Conservation (phyloP, 2,113 vertebrate species). For the Formicarius rufipectus region DNA sequence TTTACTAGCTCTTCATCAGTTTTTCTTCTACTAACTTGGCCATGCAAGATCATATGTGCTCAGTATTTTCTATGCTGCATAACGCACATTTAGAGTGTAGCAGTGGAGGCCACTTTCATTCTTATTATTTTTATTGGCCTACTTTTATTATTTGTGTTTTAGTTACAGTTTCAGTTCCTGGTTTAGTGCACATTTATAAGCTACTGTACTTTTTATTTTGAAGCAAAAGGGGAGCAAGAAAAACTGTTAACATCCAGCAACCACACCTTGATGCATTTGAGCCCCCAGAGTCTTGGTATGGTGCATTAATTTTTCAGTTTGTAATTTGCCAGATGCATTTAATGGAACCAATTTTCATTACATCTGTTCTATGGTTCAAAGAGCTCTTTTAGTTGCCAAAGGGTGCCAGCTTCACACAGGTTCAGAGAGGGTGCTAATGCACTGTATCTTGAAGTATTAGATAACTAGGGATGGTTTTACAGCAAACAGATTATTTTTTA, state of each 20-base stretch:
- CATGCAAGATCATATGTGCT: background rate
- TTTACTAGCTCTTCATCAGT: background rate
- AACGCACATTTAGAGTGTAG: background rate
- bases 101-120: background rate
- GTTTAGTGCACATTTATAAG: background rate
- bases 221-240: background rate
- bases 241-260: slow-evolving; percentile 66
- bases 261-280: slow-evolving; percentile 77
- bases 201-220: slow-evolving; percentile 22
- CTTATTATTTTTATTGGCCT: background rate
- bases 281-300: slow-evolving; percentile 73
- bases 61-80: background rate
- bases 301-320: slow-evolving; percentile 82
- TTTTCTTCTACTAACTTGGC: background rate
- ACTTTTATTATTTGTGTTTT: background rate
- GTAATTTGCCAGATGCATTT: slow-evolving; percentile 83
- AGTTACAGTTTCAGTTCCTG: slow-evolving; percentile 6
- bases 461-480: slow-evolving; percentile 68
- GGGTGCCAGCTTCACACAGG: slow-evolving; percentile 72
- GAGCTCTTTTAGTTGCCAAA: slow-evolving; percentile 78
- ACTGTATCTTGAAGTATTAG: slow-evolving; percentile 74
- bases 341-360: slow-evolving; percentile 85
- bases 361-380: slow-evolving; percentile 83
- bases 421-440: slow-evolving; percentile 62
- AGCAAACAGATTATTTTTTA: slow-evolving; percentile 75